These are phyloP conservation scores for Neoniphon sammara DNA, from an alignment of 2,797 vertebrate species.

Conservation along the genomic window DNA sequence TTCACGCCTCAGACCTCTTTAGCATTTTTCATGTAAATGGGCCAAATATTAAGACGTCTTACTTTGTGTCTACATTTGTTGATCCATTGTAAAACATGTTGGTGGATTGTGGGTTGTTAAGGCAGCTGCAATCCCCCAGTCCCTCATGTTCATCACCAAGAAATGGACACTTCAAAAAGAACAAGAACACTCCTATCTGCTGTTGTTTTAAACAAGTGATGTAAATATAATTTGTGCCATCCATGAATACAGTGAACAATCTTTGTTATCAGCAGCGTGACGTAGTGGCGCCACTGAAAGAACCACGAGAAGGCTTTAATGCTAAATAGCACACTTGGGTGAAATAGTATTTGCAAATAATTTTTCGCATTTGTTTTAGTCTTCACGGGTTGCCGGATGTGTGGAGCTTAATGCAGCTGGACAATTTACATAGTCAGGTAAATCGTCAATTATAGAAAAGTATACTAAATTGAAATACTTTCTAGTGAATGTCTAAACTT, in stretches of 20 bases:
- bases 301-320: conserved; percentile 35
- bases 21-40: conserved; percentile 40
- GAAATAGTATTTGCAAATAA: conserved; percentile 35
- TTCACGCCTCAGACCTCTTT: conserved; percentile 28
- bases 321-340: conserved; percentile 33
- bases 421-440: neutral
- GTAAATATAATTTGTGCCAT: conserved; percentile 63
- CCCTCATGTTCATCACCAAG: conserved; percentile 6
- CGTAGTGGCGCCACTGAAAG: conserved; percentile 14
- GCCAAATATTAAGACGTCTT: conserved; percentile 51
- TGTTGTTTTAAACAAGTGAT: conserved; percentile 30
- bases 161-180: conserved; percentile 7
- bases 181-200: conserved; percentile 47
- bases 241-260: conserved; percentile 35
- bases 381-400: neutral
- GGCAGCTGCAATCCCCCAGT: conserved; percentile 34
- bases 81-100: conserved; percentile 6
- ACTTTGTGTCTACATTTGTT: neutral
- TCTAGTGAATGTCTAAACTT: conserved; percentile 42
- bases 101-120: conserved; percentile 32
- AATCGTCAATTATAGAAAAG: conserved; percentile 34
- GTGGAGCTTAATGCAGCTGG: neutral
- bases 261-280: conserved; percentile 38
- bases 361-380: neutral
- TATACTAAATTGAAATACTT: conserved; percentile 43